phyloP scores from a whole-genome alignment of 1,140 invertebrate species.

The Penaeus vannamei region DNA sequence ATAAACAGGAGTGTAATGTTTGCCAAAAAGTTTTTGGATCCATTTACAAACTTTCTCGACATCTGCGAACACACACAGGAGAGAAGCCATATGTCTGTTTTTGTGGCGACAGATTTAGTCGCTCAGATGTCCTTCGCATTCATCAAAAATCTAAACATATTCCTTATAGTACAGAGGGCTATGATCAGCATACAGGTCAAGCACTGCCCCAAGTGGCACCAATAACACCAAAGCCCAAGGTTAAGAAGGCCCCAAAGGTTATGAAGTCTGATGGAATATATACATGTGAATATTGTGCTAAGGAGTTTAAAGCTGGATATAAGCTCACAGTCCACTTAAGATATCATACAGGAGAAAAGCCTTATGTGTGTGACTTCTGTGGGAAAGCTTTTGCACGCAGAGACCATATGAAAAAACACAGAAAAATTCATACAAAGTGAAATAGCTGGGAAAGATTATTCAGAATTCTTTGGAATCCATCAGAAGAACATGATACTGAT shows the following conservation, averaged over 20 bases:
- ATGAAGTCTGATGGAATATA: conserved; percentile 41
- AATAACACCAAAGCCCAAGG: conserved; percentile 5
- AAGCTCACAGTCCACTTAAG: conserved; percentile 52
- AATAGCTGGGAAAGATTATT: background rate
- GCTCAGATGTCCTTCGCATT: conserved; percentile 49
- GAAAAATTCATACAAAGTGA: conserved; percentile 55
- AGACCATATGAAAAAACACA: conserved; percentile 58
- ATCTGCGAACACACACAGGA: conserved; percentile 53
- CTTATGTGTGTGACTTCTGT: conserved; percentile 49
- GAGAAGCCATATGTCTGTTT: conserved; percentile 52
- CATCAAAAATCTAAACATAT: conserved; percentile 56
- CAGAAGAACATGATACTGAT: no score
- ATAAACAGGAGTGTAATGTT: conserved; percentile 47
- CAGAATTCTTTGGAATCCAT: no score
- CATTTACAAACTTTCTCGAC: conserved; percentile 52
- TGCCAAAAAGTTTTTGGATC: conserved; percentile 54
- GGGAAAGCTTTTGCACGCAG: conserved; percentile 48
- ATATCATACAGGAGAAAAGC: conserved; percentile 57
- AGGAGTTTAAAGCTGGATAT: conserved; percentile 58
- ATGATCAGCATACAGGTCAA: background rate
- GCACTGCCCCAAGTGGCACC: background rate
- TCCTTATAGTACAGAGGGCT: conserved; percentile 13
- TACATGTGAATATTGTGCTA: conserved; percentile 55
- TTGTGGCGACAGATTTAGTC: conserved; percentile 51
- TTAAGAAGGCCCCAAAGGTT: conserved; percentile 36